These are phyloP conservation scores for Macrotus californicus DNA, from an alignment of 2,113 vertebrate species.

Conservation along the genomic window DNA sequence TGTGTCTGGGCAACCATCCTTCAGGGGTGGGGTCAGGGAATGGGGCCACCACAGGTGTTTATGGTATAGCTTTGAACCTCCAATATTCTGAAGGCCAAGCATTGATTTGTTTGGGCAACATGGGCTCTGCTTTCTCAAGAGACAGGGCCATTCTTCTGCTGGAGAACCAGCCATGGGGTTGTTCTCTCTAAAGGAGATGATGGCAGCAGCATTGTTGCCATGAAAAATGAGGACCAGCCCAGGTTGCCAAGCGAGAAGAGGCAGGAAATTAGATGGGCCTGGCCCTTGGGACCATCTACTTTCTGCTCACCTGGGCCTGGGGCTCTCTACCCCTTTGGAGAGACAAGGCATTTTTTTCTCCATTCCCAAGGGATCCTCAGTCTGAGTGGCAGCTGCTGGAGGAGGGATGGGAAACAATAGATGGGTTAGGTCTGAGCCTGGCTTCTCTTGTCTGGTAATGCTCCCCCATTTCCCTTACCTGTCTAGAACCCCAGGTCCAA, in stretches of 20 bases:
- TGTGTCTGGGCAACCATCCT: neutral
- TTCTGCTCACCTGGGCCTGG: neutral
- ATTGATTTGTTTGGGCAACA: fast-evolving
- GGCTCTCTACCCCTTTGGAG: neutral
- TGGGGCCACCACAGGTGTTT: neutral
- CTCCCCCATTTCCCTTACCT: neutral
- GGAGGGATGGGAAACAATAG: neutral
- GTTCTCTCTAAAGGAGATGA: neutral
- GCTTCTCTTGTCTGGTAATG: neutral
- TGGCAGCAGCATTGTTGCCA: neutral
- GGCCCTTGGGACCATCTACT: neutral
- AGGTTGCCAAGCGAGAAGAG: neutral
- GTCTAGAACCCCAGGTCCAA: neutral
- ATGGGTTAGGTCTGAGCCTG: neutral
- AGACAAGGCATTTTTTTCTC: neutral
- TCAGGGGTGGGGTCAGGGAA: neutral
- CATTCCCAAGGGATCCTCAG: neutral
- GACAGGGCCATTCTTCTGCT: neutral
- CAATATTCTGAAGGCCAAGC: neutral
- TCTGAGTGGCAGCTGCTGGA: neutral
- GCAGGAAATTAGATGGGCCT: neutral
- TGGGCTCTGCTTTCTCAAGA: neutral
- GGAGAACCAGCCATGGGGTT: neutral
- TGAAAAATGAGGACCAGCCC: fast-evolving
- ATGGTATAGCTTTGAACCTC: neutral